Base-by-base conservation (phyloP, 2,888 invertebrate species). In the Ceraclea dissimilis region DNA sequence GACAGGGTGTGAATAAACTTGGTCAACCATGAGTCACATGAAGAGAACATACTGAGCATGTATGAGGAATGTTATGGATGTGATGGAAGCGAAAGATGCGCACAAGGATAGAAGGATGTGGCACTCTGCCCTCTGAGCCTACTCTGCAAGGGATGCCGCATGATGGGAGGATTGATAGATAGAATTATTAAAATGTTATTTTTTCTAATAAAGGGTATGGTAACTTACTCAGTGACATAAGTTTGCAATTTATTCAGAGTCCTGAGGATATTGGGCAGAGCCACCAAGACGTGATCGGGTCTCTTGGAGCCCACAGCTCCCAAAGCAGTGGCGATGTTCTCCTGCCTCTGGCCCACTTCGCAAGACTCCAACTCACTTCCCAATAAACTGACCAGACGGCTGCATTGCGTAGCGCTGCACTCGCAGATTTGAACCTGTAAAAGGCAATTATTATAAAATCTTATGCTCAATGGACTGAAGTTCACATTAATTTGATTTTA, bases 381-480 rank as follows among this genome's bases (percentile, higher is more conserved):
- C 17, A 62, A 26, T 26, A 62, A 44, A 4, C 44, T 48, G 10
- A 62, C 62, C 18, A 62, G 34, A 33, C 62, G 58, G 2, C 56
- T 49, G 50, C 62, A 60, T 17, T 62, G 58, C 16, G 55, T 58
- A 4, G 56, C 56, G 18, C 60, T 58, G 44, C 62, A 60, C 43
- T 53, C 54, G 31, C 62, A 62, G 17, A 62, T 58, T 54, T 62
- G 61, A 16, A 61, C 61, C 61, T 61, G 34, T 11, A 49, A 26
- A 46, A 10, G 2, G 13, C 18, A 10, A 26, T 26, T 26, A 26
- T 26, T 26, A 21, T 16, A n/a, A 21, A 19, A 44, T 16, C 10
- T 10, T 16, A 18, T 44, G 17, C 10, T 10, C 2, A 44, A 2
- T 43, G 43, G 43, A 43, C 18, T 43, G n/a, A 43, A 43, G 13